These are phyloP conservation scores for Oceanites oceanicus DNA, from an alignment of 2,113 vertebrate species.

Conservation along the genomic window DNA sequence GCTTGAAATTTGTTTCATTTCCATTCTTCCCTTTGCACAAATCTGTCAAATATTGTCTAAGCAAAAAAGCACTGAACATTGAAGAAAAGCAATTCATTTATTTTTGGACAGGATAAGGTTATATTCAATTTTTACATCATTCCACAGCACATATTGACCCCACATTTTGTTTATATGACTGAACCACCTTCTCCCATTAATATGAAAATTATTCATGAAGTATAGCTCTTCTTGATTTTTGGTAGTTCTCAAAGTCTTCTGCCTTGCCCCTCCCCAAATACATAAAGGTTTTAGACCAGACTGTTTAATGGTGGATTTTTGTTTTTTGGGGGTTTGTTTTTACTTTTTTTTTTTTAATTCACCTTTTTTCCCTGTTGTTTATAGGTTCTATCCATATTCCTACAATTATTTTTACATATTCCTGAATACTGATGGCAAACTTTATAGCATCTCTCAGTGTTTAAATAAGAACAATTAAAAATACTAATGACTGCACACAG, in stretches of 20 bases:
- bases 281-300: not conserved
- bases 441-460: not conserved
- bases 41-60: not conserved
- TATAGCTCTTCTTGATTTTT: not conserved
- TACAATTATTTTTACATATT: not conserved
- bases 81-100: accelerated
- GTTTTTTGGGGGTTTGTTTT: not conserved
- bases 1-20: not conserved
- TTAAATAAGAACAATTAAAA: not conserved
- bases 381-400: not conserved
- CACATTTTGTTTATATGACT: not conserved
- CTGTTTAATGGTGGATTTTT: no score
- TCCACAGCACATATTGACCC: accelerated
- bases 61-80: not conserved
- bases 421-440: not conserved
- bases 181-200: not conserved
- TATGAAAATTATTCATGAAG: not conserved
- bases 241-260: not conserved
- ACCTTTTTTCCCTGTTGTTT: not conserved
- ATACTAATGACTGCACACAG: not conserved
- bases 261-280: not conserved
- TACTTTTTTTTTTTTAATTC: not conserved
- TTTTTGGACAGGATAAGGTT: not conserved
- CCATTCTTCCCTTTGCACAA: not conserved
- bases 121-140: not conserved